Evolutionary conservation across 1,140 invertebrate genomes (phyloP).

Genomic region (Drosophila kanapiae): DNA sequence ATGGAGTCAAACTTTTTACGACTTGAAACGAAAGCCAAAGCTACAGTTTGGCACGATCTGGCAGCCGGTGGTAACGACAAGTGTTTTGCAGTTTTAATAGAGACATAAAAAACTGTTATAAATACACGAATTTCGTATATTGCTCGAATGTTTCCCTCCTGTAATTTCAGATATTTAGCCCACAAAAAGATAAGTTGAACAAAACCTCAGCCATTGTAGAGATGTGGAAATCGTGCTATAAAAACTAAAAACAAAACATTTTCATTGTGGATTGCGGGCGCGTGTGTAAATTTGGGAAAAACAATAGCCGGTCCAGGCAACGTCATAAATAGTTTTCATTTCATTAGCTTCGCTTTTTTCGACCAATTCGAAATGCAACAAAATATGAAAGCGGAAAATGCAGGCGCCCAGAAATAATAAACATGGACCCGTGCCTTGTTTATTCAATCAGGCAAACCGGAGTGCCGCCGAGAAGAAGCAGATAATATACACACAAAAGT

Average conservation of each 20-base stretch:
- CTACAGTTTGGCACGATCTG: slow-evolving; percentile 50
- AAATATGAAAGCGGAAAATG: slow-evolving; percentile 39
- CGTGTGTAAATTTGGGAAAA: slow-evolving; percentile 37
- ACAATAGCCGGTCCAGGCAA: slow-evolving; percentile 27
- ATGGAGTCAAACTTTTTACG: slow-evolving; percentile 47
- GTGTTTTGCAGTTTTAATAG: slow-evolving; percentile 66
- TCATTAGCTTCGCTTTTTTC: slow-evolving; percentile 50
- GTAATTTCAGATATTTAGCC: slow-evolving; percentile 30
- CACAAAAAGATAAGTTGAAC: slow-evolving; percentile 26
- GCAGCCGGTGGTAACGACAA: slow-evolving; percentile 51
- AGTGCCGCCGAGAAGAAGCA: slow-evolving; percentile 7
- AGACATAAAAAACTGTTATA: slow-evolving; percentile 67
- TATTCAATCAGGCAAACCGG: slow-evolving; percentile 36
- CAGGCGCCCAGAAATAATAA: slow-evolving; percentile 41
- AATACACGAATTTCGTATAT: slow-evolving; percentile 48
- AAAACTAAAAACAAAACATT: slow-evolving; percentile 62
- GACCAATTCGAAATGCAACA: slow-evolving; percentile 20
- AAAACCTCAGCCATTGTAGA: slow-evolving; percentile 15
- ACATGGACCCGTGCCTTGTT: slow-evolving; percentile 41
- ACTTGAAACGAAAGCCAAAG: slow-evolving; percentile 10
- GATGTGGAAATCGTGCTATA: slow-evolving; percentile 27
- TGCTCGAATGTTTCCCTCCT: slow-evolving; percentile 10
- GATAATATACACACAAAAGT: slow-evolving; percentile 4
- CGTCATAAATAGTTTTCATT: slow-evolving; percentile 70
- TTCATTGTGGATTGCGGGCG: slow-evolving; percentile 52